Evolutionary conservation across 2,113 vertebrate genomes (phyloP).

Genomic region (Crypturellus undulatus): DNA sequence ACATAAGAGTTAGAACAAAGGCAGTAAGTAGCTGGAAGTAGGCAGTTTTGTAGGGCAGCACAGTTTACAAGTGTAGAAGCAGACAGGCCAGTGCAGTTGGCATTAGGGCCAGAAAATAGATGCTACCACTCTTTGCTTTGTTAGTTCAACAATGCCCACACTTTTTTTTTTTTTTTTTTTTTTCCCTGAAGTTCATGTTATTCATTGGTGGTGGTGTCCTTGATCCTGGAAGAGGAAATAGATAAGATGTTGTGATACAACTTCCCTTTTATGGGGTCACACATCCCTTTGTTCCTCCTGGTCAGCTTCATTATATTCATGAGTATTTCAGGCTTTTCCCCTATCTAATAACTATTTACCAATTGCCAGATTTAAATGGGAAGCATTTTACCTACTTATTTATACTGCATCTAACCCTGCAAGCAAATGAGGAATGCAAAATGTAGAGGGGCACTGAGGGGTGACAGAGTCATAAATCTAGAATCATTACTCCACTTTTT

Average conservation of each 20-base stretch:
- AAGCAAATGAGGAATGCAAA: background rate
- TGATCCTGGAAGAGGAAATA: background rate
- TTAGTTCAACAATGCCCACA: background rate
- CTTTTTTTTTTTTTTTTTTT: too few relatives aligned
- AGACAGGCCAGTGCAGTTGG: background rate
- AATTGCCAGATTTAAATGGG: background rate
- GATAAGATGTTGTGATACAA: background rate
- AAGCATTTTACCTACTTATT: background rate
- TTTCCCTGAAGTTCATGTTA: background rate
- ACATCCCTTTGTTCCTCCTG: background rate
- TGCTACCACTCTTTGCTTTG: background rate
- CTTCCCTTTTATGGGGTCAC: background rate
- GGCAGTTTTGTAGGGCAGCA: background rate
- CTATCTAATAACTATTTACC: background rate
- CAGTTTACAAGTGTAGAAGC: background rate
- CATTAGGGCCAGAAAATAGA: background rate
- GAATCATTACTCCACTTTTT: background rate
- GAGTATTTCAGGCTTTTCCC: background rate
- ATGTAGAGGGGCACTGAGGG: background rate
- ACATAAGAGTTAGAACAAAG: background rate
- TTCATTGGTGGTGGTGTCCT: background rate
- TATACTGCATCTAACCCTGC: background rate
- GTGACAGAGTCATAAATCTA: background rate
- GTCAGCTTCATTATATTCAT: background rate
- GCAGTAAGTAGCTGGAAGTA: background rate